Evolutionary conservation across 2,113 vertebrate genomes (phyloP).

Genomic region (Acrocephalus kingi): DNA sequence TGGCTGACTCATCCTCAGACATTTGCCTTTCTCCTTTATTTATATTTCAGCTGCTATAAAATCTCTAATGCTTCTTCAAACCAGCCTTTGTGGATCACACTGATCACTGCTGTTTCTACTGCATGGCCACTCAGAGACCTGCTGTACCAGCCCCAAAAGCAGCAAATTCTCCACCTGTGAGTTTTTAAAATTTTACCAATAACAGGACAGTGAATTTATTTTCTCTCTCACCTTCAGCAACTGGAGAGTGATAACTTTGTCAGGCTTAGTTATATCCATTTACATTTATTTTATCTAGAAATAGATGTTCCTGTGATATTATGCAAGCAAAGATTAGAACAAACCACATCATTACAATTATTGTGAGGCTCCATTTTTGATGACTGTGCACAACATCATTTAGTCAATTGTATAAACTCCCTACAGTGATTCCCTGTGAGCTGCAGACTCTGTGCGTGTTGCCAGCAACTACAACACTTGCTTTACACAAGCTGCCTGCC

Average conservation of each 20-base stretch:
- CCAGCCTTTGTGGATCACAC: not conserved
- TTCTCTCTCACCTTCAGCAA: not conserved
- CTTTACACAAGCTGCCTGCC: not conserved
- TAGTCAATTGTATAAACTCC: not conserved
- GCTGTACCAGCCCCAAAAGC: not conserved
- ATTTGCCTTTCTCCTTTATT: conserved; percentile 49
- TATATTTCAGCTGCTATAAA: conserved; percentile 43
- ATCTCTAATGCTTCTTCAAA: not conserved
- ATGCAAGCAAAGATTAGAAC: not conserved
- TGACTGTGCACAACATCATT: not conserved
- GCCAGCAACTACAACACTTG: not conserved
- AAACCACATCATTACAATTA: not conserved
- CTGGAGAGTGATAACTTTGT: not conserved
- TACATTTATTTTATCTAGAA: not conserved
- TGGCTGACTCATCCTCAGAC: conserved; percentile 60
- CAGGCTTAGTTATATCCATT: not conserved
- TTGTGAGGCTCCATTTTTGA: not conserved
- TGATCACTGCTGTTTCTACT: not conserved
- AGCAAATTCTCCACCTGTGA: not conserved
- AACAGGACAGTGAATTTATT: not conserved
- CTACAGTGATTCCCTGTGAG: not conserved
- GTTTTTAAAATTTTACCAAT: not conserved
- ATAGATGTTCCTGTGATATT: not conserved
- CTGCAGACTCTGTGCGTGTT: not conserved
- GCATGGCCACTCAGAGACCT: not conserved